Conservation (phyloP, 2,888 invertebrate species). For the Drosophila niveifrons region DNA sequence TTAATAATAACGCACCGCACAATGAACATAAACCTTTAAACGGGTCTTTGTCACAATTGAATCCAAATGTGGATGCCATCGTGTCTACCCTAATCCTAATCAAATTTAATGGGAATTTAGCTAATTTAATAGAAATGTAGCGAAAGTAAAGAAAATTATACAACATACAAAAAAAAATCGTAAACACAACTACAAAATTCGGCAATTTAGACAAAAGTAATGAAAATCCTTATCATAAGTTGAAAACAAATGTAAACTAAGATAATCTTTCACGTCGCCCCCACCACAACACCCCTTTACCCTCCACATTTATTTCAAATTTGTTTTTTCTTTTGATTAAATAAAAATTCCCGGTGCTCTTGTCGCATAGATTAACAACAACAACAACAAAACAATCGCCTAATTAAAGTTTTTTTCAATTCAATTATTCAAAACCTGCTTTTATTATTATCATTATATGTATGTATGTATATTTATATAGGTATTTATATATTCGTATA, state of each 20-base stretch:
- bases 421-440: conserved; percentile 62
- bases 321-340: conserved; percentile 23
- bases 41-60: conserved; percentile 28
- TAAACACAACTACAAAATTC: conserved; percentile 7
- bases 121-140: conserved; percentile 74
- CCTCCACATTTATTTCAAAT: conserved; percentile 15
- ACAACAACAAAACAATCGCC: conserved; percentile 52
- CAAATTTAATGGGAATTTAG: conserved; percentile 65
- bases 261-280: conserved; percentile 44
- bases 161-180: conserved; percentile 11
- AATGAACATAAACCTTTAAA: conserved; percentile 56
- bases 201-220: conserved; percentile 62
- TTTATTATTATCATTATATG: conserved; percentile 46
- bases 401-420: conserved; percentile 71
- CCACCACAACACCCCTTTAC: conserved; percentile 8
- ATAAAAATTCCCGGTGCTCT: conserved; percentile 34
- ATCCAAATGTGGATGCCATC: conserved; percentile 32
- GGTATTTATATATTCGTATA: conserved; percentile 57
- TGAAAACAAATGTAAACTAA: conserved; percentile 55
- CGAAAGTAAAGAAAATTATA: conserved; percentile 15
- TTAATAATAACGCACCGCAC: conserved; percentile 71
- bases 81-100: conserved; percentile 28
- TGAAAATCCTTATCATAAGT: conserved; percentile 48
- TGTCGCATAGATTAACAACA: conserved; percentile 49
- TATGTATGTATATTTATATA: conserved; percentile 48